Base-by-base conservation (phyloP, 2,888 invertebrate genomes). In the Drosophila dives region DNA sequence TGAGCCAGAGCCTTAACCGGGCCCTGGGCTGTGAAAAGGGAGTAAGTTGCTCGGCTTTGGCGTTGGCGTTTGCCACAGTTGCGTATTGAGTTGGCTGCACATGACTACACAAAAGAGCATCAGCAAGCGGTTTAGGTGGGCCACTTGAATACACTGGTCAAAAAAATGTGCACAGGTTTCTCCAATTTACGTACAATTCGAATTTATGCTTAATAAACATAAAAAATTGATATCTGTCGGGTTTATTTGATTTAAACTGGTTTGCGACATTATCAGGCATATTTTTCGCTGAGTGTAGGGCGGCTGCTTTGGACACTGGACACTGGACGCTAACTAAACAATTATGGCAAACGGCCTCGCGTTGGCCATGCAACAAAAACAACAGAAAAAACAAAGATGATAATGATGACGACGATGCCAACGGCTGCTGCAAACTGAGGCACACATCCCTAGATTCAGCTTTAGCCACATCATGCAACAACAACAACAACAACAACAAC, bases 341-440 rank as follows among this genome's bases (percentile, higher is more conserved):
- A 85, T 85, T 89, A 85, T 89, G 88, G 89, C 83, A 81, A 83
- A 83, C 66, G 81, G 87, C 87, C 79, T 54, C 53, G 73, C 67
- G 69, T 68, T 75, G 69, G 67, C 66, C 75, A 68, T 77, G 58
- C 75, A 70, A 48, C 80, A 58, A 50, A 40, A 54, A 26, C 49
- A 45, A 60, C 26, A 36, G 45, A 34, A 53, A 23, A 38, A 42
- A 50, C 36, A 40, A 51, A 33, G 58, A 65, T 60, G 75, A 56
- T 56, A 56, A 56, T 56, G 56, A 56, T 50, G 50, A 50, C 50
- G 29, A 12, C 50, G 50, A n/a, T 56, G 56, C 56, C 56, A 60
- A 53, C 42, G 49, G 40, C 55, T 55, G 17, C 55, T 38, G 55
- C 38, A n/a, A 56, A 32, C 32, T 56, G 56, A 56, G 40, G 29